Conservation (phyloP, 2,113 vertebrate species). For the Ochotona princeps region DNA sequence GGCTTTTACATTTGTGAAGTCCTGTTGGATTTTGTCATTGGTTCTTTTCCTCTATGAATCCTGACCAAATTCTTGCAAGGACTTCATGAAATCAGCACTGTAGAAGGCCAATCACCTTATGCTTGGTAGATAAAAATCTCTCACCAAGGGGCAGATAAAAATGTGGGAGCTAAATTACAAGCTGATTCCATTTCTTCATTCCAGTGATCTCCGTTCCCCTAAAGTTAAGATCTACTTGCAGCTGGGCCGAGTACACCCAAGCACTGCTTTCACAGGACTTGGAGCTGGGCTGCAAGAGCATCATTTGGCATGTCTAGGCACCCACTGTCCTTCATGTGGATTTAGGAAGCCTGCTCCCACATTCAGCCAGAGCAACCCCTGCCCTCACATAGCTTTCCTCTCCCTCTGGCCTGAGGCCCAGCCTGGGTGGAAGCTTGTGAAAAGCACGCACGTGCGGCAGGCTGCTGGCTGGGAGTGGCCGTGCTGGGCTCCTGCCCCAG, state of each 20-base stretch:
- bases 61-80: background rate
- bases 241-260: background rate
- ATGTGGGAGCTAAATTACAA: background rate
- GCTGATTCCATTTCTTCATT: background rate
- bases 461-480: background rate
- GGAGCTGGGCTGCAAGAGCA: background rate
- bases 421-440: fast-evolving
- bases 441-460: fast-evolving
- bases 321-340: background rate
- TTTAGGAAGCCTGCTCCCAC: background rate
- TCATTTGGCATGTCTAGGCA: background rate
- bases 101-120: background rate
- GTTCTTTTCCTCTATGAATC: background rate
- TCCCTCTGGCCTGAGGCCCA: background rate
- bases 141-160: background rate
- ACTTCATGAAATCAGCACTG: background rate
- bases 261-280: background rate
- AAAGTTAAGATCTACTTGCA: background rate
- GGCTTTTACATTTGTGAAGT: background rate
- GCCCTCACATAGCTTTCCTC: fast-evolving
- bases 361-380: background rate
- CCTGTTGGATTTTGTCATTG: background rate
- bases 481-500: background rate
- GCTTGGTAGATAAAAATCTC: background rate
- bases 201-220: background rate